Base-by-base conservation (phyloP, 2,113 vertebrate species). In the Rhipidura dahli region DNA sequence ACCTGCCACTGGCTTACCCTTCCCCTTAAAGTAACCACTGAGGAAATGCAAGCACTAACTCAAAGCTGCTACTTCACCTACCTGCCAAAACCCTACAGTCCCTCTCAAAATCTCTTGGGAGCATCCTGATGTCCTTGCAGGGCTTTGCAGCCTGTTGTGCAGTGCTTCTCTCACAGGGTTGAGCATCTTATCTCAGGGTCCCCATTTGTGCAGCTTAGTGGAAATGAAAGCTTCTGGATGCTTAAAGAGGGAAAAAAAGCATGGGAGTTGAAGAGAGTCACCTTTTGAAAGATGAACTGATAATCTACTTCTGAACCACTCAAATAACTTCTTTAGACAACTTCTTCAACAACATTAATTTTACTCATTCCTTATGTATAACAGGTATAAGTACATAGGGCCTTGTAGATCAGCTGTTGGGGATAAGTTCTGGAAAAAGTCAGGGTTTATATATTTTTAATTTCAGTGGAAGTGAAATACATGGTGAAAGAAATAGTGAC, bases 201-300 rank as follows among this genome's bases (percentile, higher is more conserved):
- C 93, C 21, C 42, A 22, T 96, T 98, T 98, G 95, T 98, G 98
- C 92, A 98, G 89, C 39, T 98, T 97, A 95, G 98, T 96, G 65
- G 98, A 99, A 89, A 98, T 78, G 14, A 99, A 99, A 45, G 97
- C 96, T 44, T 98, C 97, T 13, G 90, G 95, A 76, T 71, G 70
- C 83, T 98, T 98, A 96, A 47, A 45, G 77, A 81, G 39, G 16
- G 33, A 21, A 14, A 17, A 89, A 93, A 96, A 59, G n/a, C 1
- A 3, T 40, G 8, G 6, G 9, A 87, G 8, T 15, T 72, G 66
- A 92, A 37, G 90, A 75, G 16, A 83, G 15, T 33, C 31, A 51
- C 1, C 13, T 26, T 44, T 53, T 45, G 35, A 33, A 42, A 85
- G 27, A 13, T n/a, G 28, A 71, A 17, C 7, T 26, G 10, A 64